Evolutionary conservation across 2,113 vertebrate genomes (phyloP).

Genomic region (Petaurus breviceps): DNA sequence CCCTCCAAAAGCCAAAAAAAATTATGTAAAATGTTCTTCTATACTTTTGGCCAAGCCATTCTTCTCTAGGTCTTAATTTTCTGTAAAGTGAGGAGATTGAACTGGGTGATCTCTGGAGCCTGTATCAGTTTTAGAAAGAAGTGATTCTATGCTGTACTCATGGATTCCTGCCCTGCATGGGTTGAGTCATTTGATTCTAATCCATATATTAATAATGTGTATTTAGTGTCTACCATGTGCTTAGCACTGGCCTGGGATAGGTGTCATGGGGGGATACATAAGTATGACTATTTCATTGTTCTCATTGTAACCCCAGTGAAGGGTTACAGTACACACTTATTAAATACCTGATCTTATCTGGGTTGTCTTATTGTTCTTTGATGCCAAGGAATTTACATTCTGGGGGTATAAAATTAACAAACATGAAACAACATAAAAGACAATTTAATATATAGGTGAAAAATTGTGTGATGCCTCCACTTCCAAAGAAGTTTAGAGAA

Average conservation of each 20-base stretch:
- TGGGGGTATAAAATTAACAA: not conserved
- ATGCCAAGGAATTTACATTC: not conserved
- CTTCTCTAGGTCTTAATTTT: not conserved
- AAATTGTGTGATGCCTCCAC: not conserved
- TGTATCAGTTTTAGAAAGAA: not conserved
- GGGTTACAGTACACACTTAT: not conserved
- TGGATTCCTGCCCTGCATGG: not conserved
- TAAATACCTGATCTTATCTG: not conserved
- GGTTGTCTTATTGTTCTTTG: not conserved
- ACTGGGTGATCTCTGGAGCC: not conserved
- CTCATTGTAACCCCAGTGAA: not conserved
- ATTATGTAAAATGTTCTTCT: not conserved
- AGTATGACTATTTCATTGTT: not conserved
- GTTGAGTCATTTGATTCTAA: not conserved
- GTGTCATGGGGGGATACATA: not conserved
- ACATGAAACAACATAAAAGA: not conserved
- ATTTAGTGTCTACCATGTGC: not conserved
- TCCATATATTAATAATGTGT: not conserved
- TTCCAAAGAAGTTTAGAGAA: not conserved
- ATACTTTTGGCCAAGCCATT: not conserved
- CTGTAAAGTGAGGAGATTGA: not conserved
- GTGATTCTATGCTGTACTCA: not conserved
- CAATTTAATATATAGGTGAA: not conserved
- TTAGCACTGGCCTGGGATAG: not conserved
- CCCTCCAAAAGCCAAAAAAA: no score